A percentile compares a stretch with the other conserved stretches of the same genome.
Conservation (phyloP, 2,797 vertebrate species). For the Enoplosus armatus region DNA sequence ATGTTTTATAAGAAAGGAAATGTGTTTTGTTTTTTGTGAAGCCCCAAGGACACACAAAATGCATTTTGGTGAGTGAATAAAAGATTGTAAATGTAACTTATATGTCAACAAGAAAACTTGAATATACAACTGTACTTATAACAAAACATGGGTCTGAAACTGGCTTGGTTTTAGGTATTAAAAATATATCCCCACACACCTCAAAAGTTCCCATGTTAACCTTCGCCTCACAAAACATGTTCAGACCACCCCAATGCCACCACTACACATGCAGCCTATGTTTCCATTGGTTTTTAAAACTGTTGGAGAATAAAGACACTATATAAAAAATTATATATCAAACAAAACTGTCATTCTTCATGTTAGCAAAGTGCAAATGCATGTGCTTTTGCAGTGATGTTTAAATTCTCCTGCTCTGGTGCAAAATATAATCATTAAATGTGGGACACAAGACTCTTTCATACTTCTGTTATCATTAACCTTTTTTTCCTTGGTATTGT, state of each 20-base stretch:
- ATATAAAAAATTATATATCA: neutral
- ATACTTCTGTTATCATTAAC: conserved; percentile 2
- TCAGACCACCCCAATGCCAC: neutral
- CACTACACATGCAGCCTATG: neutral
- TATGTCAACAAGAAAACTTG: neutral
- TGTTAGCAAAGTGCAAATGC: neutral
- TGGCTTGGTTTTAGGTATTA: neutral
- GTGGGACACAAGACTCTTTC: neutral
- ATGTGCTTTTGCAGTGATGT: too few species aligned
- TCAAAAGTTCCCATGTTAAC: neutral
- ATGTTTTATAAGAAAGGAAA: neutral
- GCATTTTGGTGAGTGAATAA: neutral
- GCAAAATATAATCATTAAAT: neutral
- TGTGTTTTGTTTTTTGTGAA: neutral
- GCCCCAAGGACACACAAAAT: neutral
- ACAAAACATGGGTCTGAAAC: neutral
- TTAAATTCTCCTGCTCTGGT: too few species aligned
- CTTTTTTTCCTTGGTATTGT: neutral
- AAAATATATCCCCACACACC: too few species aligned
- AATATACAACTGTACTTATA: neutral
- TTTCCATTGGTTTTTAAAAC: neutral
- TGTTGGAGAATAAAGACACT: neutral
- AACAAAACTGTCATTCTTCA: neutral
- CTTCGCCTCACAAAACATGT: neutral
- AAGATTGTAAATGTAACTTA: neutral